Evolutionary conservation across 2,797 vertebrate genomes (phyloP).

Genomic region (Peromyscus melanophrys): DNA sequence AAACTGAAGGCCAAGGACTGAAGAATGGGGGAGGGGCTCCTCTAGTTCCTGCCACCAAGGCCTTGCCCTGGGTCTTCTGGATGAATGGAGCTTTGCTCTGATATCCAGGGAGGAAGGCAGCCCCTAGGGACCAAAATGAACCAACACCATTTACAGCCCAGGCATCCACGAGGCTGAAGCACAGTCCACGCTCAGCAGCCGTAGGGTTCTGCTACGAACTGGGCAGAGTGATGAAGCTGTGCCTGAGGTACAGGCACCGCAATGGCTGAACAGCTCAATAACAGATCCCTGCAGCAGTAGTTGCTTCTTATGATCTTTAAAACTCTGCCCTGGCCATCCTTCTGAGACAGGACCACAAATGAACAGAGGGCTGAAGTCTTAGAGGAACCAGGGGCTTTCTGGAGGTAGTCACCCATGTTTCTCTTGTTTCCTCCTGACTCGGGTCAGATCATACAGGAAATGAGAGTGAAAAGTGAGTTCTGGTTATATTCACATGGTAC

Average conservation of each 20-base stretch:
- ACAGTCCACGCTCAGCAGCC: not conserved
- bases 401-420: not conserved
- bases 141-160: not conserved
- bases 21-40: not conserved
- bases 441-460: not conserved
- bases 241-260: fast-evolving
- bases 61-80: not conserved
- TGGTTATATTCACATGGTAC: not conserved
- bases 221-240: not conserved
- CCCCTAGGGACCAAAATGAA: not conserved
- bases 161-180: not conserved
- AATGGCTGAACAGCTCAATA: fast-evolving
- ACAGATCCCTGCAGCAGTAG: not conserved
- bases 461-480: not conserved
- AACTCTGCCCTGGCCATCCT: not conserved
- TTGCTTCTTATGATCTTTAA: not conserved
- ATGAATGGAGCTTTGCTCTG: not conserved
- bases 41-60: not conserved
- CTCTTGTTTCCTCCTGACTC: not conserved
- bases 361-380: not conserved
- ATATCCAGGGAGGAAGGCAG: not conserved
- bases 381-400: not conserved
- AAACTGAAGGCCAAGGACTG: constrained; percentile 9
- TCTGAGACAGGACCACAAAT: not conserved
- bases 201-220: not conserved